Conservation (phyloP, 1,140 invertebrate species). For the Mycetomoellerius zeteki region DNA sequence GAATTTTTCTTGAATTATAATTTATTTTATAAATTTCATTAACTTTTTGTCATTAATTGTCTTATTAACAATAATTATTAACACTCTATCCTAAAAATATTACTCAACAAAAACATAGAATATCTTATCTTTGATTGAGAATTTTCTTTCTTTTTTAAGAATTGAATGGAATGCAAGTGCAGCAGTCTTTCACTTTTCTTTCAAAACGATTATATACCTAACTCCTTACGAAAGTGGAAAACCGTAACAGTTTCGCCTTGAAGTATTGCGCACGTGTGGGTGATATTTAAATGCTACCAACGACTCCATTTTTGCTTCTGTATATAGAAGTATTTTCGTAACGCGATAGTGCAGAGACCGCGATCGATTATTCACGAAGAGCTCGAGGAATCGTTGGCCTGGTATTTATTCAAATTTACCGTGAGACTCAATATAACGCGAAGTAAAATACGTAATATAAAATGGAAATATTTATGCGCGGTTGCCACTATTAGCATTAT, state of each 20-base stretch:
- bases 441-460: constrained; percentile 35
- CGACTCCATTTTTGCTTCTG: constrained; percentile 24
- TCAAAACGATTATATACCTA: not conserved
- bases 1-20: not conserved
- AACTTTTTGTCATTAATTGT: not conserved
- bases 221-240: constrained; percentile 4
- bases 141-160: not conserved
- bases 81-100: not conserved
- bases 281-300: constrained; percentile 59
- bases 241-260: constrained; percentile 49
- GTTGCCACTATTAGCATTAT: constrained; percentile 11
- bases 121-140: not conserved
- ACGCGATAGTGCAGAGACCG: constrained; percentile 14
- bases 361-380: constrained; percentile 52
- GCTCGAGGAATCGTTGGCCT: constrained; percentile 30
- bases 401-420: constrained; percentile 47
- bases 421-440: not conserved
- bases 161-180: not conserved
- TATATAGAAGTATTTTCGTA: constrained; percentile 25
- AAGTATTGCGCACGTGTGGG: constrained; percentile 59
- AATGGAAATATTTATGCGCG: constrained; percentile 48
- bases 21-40: not conserved
- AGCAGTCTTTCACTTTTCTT: not conserved
- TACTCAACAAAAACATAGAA: not conserved
- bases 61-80: not conserved